Base-by-base conservation (phyloP, 2,113 vertebrate species). In the Actenoides hombroni region DNA sequence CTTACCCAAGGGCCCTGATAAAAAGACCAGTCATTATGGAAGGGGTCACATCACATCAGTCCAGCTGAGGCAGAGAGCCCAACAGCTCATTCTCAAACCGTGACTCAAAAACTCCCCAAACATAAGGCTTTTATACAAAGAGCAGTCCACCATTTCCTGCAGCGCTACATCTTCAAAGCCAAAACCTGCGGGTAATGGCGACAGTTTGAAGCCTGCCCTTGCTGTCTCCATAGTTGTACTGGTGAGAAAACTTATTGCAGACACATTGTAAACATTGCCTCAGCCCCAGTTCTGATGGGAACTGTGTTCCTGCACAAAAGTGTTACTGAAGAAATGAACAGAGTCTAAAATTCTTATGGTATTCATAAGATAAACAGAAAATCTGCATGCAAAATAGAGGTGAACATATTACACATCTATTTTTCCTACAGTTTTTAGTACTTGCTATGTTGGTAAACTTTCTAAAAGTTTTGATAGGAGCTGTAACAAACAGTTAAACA, bases 401-500 rank as follows among this genome's bases (percentile, higher is more conserved):
- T 5, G 28, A 74, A 59, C 4, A 23, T 33, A 71, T 81, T 21
- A 61, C 2, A 1, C 19, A 25, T 20, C 54, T 76, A 5, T 46
- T 40, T 51, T 87, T 75, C 57, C 29, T 53, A 8, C 54, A 54
- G 31, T 18, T 86, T 87, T 69, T 76, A 76, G 74, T 33, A 73
- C 33, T n/a, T 37, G 6, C 18, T 39, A 25, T 11, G 31, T 54
- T 16, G 44, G 78, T 64, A 76, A 88, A 84, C 40, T 37, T 85
- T 57, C 28, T 84, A 21, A 40, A 81, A 81, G 69, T 73, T 77
- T 74, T 67, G 60, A 87, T 0, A 4, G 61, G 42, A 83, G 16
- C 75, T 88, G 59, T 88, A 91, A 87, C 69, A 76, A 92, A 73
- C 75, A 63, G 57, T 49, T 57, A 40, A 82, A 91, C 70, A 84